A percentile compares a stretch with the other conserved stretches of the same genome.
phyloP scores from a whole-genome alignment of 2,888 invertebrate genomes.

The Agonopterix heracliana region DNA sequence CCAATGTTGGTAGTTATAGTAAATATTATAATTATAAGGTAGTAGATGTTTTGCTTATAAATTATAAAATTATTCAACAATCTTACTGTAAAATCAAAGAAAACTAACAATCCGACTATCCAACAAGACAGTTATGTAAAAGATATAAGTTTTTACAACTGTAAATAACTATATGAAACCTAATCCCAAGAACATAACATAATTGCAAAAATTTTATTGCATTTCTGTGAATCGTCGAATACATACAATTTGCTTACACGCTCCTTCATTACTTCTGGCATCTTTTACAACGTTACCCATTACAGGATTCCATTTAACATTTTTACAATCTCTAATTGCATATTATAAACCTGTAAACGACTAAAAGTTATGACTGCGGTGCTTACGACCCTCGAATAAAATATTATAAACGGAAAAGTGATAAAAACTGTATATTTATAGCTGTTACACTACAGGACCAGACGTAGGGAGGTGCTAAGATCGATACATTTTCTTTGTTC shows the following conservation, averaged over 20 bases:
- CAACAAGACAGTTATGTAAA: too few species aligned
- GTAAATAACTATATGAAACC: not conserved
- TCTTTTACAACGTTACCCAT: constrained; percentile 55
- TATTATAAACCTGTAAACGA: constrained; percentile 63
- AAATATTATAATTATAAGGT: too few species aligned
- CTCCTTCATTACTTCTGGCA: constrained; percentile 37
- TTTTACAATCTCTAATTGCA: constrained; percentile 74
- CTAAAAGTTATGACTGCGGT: constrained; percentile 27
- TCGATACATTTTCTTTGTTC: too few species aligned
- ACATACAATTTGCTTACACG: constrained; percentile 54
- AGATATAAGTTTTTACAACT: too few species aligned
- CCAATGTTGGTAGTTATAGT: too few species aligned
- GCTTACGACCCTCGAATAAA: constrained; percentile 20
- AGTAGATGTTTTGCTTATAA: too few species aligned
- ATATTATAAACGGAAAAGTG: constrained; percentile 28
- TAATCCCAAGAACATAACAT: constrained; percentile 26
- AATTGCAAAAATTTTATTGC: constrained; percentile 49
- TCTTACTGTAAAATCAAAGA: too few species aligned
- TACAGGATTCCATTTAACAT: constrained; percentile 62
- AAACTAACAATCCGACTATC: too few species aligned
- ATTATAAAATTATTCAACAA: too few species aligned
- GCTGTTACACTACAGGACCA: constrained; percentile 3
- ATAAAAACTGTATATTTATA: constrained; percentile 20
- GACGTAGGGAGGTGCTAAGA: constrained; percentile 4
- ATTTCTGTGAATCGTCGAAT: constrained; percentile 49